A percentile compares a stretch with the other conserved stretches of the same genome.
Conservation (phyloP, 2,797 vertebrate genomes). For the Gallinago stenura region DNA sequence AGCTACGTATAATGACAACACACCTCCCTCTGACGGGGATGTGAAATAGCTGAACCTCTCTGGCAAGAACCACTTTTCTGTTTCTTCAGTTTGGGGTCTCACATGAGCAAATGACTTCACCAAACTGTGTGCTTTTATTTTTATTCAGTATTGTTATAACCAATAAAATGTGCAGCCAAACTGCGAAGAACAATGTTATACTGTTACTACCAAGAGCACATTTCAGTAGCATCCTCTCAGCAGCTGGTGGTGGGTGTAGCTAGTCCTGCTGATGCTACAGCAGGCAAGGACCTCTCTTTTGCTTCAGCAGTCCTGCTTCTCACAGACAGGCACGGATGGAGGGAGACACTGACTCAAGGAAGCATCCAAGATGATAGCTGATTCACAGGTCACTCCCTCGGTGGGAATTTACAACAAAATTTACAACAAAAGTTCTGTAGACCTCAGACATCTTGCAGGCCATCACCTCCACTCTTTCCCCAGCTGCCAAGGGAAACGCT, state of each 20-base stretch:
- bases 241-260: background rate
- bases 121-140: background rate
- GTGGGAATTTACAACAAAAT: background rate
- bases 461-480: background rate
- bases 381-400: background rate
- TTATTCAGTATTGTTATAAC: background rate
- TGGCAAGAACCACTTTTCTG: background rate
- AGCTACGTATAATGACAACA: fast-evolving
- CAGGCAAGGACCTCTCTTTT: background rate
- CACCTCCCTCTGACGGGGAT: background rate
- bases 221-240: fast-evolving
- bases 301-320: background rate
- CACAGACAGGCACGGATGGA: background rate
- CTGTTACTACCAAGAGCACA: background rate
- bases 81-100: background rate
- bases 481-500: background rate
- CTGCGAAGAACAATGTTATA: background rate
- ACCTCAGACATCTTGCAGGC: background rate
- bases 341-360: background rate
- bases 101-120: background rate
- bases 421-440: background rate
- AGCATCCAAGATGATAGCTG: background rate
- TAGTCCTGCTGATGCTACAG: background rate
- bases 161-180: background rate
- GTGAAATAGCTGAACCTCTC: background rate